Percentiles rank a stretch among this genome's conserved stretches.
Evolutionary conservation across 2,888 invertebrate species (phyloP).

Genomic region (Spodoptera littoralis): DNA sequence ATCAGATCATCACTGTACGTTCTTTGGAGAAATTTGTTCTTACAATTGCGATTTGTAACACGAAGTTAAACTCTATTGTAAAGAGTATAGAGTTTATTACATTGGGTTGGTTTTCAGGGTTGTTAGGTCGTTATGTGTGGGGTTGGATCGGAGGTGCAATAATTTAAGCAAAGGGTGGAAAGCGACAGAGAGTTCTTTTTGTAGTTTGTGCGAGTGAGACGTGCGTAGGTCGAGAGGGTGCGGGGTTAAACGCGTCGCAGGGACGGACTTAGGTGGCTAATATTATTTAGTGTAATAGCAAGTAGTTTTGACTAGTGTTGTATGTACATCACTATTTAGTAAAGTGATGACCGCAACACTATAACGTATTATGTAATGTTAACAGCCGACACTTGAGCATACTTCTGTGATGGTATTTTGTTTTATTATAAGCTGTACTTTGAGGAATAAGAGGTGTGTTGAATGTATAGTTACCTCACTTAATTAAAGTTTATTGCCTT

Average conservation of each 20-base stretch:
- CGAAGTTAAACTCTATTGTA: conserved; percentile 50
- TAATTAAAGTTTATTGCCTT: no score
- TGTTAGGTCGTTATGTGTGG: conserved; percentile 68
- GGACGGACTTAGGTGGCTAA: conserved; percentile 58
- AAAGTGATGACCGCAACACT: no score
- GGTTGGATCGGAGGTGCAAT: conserved; percentile 81
- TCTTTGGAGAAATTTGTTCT: conserved; percentile 81
- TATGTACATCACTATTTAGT: background rate
- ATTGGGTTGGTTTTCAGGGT: conserved; percentile 46
- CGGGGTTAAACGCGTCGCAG: conserved; percentile 84
- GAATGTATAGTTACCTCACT: no score
- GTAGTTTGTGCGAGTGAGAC: conserved; percentile 89
- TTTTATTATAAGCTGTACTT: no score
- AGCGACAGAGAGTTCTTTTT: conserved; percentile 88
- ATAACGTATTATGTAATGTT: no score
- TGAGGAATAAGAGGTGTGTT: no score
- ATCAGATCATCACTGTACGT: conserved; percentile 74
- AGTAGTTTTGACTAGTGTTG: conserved; percentile 7
- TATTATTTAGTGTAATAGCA: background rate
- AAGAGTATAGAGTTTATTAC: conserved; percentile 62
- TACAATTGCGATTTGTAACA: conserved; percentile 54
- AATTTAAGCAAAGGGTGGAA: conserved; percentile 89
- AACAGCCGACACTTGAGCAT: no score
- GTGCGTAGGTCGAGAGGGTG: conserved; percentile 87
- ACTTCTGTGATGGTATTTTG: no score